Evolutionary conservation across 2,888 invertebrate genomes (phyloP).

Genomic region (Drosophila kanekoi): DNA sequence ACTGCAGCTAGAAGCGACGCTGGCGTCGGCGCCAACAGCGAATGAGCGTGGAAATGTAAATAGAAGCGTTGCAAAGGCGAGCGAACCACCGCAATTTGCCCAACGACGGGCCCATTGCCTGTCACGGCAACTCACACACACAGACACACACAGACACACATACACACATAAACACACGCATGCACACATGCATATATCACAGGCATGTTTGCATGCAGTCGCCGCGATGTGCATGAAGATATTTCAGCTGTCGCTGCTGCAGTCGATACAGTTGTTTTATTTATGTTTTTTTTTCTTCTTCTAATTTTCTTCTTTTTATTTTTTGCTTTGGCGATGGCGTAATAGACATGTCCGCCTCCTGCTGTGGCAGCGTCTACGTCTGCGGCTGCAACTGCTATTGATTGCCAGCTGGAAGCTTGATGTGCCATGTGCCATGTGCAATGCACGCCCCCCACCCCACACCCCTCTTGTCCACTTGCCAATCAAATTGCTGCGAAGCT

Average conservation of each 20-base stretch:
- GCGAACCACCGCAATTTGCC: conserved; percentile 20
- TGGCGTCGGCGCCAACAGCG: conserved; percentile 50
- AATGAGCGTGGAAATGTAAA: conserved; percentile 67
- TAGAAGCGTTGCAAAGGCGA: conserved; percentile 57
- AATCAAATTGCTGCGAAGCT: background rate
- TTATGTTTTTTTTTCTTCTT: conserved; percentile 14
- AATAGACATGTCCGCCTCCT: conserved; percentile 68
- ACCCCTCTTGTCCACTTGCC: background rate
- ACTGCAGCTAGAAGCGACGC: conserved; percentile 56
- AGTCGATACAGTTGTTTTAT: conserved; percentile 31
- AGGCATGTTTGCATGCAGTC: conserved; percentile 42
- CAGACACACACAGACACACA: conserved; percentile 13
- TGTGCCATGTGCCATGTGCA: conserved; percentile 27
- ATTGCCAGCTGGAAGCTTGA: conserved; percentile 58
- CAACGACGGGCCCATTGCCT: background rate
- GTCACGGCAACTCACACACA: conserved; percentile 10
- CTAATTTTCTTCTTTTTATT: conserved; percentile 19
- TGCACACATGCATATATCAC: conserved; percentile 5
- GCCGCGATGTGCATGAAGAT: conserved; percentile 65
- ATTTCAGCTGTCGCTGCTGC: conserved; percentile 37
- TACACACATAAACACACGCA: conserved; percentile 15
- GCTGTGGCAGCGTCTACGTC: conserved; percentile 53
- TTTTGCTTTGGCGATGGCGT: conserved; percentile 66
- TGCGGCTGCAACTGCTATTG: conserved; percentile 39
- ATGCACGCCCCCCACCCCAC: background rate